Conservation (phyloP, 2,113 vertebrate species). For the Columba janthina region DNA sequence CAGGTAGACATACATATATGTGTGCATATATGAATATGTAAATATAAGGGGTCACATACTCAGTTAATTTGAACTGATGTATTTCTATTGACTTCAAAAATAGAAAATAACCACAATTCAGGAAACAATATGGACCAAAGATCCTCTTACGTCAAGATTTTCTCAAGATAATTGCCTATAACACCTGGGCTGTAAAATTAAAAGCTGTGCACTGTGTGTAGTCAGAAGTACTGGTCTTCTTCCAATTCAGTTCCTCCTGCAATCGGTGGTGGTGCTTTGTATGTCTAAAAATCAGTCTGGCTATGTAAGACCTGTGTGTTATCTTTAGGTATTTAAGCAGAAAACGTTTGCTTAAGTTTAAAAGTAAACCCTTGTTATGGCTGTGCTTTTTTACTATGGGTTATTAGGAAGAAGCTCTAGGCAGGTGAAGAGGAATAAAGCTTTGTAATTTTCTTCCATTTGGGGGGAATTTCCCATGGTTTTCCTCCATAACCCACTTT, state of each 20-base stretch:
- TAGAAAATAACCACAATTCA: not conserved
- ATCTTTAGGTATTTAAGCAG: not conserved
- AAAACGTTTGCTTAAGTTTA: not conserved
- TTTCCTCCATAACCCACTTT: not conserved
- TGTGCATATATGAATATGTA: not conserved
- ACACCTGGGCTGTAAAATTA: not conserved
- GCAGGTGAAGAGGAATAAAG: not conserved
- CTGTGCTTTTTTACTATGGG: not conserved
- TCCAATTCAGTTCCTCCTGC: not conserved
- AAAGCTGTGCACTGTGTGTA: not conserved
- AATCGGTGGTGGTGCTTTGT: not conserved
- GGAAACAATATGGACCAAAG: not conserved
- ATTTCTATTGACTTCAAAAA: not conserved
- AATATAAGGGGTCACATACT: not conserved
- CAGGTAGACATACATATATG: not conserved
- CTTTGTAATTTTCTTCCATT: not conserved
- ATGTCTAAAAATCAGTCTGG: not conserved
- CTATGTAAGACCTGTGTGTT: rapidly evolving
- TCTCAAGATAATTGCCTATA: not conserved
- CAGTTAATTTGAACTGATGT: not conserved
- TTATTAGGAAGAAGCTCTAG: not conserved
- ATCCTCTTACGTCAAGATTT: not conserved
- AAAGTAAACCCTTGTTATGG: not conserved
- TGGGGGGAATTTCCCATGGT: not conserved
- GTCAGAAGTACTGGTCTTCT: not conserved